Base-by-base conservation (phyloP, 1,140 invertebrate species). In the Mamestra configurata region DNA sequence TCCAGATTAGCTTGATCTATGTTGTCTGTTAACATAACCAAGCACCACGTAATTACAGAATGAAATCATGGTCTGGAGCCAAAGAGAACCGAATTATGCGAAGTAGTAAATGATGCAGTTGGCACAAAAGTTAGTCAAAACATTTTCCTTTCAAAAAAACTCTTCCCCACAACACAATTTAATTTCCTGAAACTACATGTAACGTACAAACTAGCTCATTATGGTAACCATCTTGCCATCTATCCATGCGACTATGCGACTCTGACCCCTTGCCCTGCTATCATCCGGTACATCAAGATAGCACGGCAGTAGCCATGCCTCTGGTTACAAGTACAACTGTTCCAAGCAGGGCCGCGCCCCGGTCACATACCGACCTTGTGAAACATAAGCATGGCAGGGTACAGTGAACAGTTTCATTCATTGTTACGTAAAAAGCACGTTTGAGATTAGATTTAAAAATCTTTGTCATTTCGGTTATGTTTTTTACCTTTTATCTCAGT, bases 321-420 rank as follows among this genome's bases (percentile, higher is more conserved):
- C 61, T 5, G 11, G 35, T 66, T 20, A 66, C 53, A 11, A 8
- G 53, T 22, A 22, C 27, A 31, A 31, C 27, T 31, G 27, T 31
- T 31, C 1, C 2, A 31, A 31, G 27, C 27, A 31, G 24, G 11
- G 55, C 35, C 61, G 61, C 18, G 61, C 61, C 61, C 61, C 18
- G 35, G 35, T 66, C 61, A 66, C 61, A 66, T 66, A 40, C 61
- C 61, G 61, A 64, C 61, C 61, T 64, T 64, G 61, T 35, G 15
- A 11, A 20, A 66, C 35, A 40, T 66, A 20, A 8, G n/a, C 24
- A 31, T n/a, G n/a, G 0, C 20, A 27, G 27, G 4, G 22, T 55
- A 27, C 7, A 27, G 7, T n/a, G n/a, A 40, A 40, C 18, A 35
- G 20, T 22, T 66, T 35, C 57, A 31, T 61, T 40, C 61, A 66